Base-by-base conservation (phyloP, 1,140 invertebrate genomes). In the Conus betulinus region DNA sequence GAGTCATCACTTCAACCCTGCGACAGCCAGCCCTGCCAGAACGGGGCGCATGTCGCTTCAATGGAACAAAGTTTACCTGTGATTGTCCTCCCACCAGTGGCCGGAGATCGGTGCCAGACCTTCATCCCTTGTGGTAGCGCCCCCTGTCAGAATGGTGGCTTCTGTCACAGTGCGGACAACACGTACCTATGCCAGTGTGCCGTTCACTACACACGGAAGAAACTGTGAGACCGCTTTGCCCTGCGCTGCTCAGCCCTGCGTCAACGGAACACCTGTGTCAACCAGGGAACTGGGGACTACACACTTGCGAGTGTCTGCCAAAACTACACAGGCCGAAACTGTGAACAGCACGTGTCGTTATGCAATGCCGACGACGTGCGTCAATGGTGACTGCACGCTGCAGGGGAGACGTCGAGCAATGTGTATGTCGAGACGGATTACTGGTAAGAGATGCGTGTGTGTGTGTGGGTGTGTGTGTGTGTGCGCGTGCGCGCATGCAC, bases 241-340 rank as follows among this genome's bases (percentile, higher is more conserved):
- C 39, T 92, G 92, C 82, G 71, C 83, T 17, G 81, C 63, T 17
- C 52, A 39, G 17, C 97, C 97, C 0, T 99, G 98, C 94, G 95
- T 97, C 84, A 98, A 99, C 95, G 98, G 98, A 10, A 98, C n/a
- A n/a, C 97, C 39, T 98, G 97, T 82, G 99, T 98, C 95, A 96
- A 98, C 52, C 98, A 98, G 93, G 96, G 97, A 91, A 96, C 79
- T 27, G 88, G 89, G 23, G 88, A 86, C 25, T 93, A 91, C 63
- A 79, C n/a, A n/a, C 25, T 23, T 93, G 93, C 85, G 55, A 85
- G 6, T 94, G 93, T 91, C 51, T 81, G 13, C 89, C 91, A n/a
- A n/a, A 88, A 88, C 15, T 93, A 90, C 84, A 89, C 88, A 27
- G 93, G 94, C 17, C 83, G 60, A 1, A 85, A 91, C 13, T 94